Evolutionary conservation across 37 sponge, comb jelly and placozoan species (phyloP), one percentile per base, ranked within the genome.

Genomic region (Dysidea cf. avara): DNA sequence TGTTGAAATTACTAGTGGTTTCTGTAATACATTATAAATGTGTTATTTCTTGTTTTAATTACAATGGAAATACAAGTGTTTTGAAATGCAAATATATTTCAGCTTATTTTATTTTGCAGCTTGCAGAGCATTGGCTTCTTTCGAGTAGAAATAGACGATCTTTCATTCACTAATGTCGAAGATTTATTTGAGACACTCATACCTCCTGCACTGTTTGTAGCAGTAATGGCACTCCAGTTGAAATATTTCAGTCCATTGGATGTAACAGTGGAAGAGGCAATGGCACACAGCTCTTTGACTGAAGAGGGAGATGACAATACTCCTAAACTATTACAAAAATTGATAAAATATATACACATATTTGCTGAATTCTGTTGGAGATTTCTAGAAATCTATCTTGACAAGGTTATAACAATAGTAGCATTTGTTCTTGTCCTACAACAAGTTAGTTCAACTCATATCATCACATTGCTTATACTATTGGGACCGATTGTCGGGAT

Each of bases 181-280:
- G n/a, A n/a, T n/a, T n/a, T 87, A 5, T 16, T 87, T 12, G 40
- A 16, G 7, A 69, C 63, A 28, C 83, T 92, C 16, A 36, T 86
- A 2, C 87, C 92, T 2, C 89, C 81, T 11, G 74, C 84, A 1
- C 47, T 92, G 33, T 82, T 86, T 70, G 72, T 92, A 37, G 83
- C 79, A 3, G 85, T 87, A 21, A 57, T 92, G 69, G 83, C 84
- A 9, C 30, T 83, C 54, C 92, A 92, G 77, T 64, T 92, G 38
- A 47, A 80, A 16, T 92, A 87, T 76, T 87, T 87, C 61, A 64
- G 30, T n/a, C 86, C 81, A n/a, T n/a, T n/a, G n/a, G n/a, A n/a
- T n/a, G n/a, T n/a, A n/a, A n/a, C n/a, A n/a, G n/a, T n/a, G n/a
- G n/a, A n/a, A n/a, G n/a, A n/a, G n/a, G n/a, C n/a, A n/a, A n/a